Conservation (phyloP, 2,113 vertebrate genomes). For the Hyla sarda region DNA sequence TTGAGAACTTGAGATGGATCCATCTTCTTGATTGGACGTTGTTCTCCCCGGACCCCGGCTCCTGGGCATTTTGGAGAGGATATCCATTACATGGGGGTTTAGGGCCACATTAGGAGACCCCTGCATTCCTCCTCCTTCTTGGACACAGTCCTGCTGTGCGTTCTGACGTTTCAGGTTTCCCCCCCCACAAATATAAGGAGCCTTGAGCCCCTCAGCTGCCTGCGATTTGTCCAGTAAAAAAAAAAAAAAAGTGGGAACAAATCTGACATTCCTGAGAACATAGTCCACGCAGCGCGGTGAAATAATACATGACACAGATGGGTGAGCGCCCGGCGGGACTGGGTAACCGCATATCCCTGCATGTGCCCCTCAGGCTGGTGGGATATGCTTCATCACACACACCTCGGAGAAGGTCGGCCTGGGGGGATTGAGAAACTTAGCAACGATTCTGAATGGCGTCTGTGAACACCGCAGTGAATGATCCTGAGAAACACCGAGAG, state of each 20-base stretch:
- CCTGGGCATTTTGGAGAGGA: too few relatives aligned
- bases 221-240: constrained; percentile 2
- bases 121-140: background rate
- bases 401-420: constrained; percentile 67
- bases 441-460: constrained; percentile 68
- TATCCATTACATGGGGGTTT: background rate
- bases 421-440: constrained; percentile 73
- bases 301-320: constrained; percentile 37
- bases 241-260: constrained; percentile 18
- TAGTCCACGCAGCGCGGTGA: background rate
- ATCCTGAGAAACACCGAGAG: constrained; percentile 71
- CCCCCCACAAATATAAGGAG: constrained; percentile 3
- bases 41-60: too few relatives aligned
- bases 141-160: background rate
- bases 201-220: background rate
- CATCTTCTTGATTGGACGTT: too few relatives aligned
- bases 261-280: constrained; percentile 26
- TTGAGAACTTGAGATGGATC: too few relatives aligned
- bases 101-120: background rate
- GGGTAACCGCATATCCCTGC: constrained; percentile 66
- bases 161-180: background rate
- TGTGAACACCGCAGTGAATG: constrained; percentile 74
- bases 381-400: constrained; percentile 71
- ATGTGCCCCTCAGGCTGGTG: constrained; percentile 65
- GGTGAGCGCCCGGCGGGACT: constrained; percentile 32